phyloP scores from a whole-genome alignment of 2,113 vertebrate species.

The Abramis brama region DNA sequence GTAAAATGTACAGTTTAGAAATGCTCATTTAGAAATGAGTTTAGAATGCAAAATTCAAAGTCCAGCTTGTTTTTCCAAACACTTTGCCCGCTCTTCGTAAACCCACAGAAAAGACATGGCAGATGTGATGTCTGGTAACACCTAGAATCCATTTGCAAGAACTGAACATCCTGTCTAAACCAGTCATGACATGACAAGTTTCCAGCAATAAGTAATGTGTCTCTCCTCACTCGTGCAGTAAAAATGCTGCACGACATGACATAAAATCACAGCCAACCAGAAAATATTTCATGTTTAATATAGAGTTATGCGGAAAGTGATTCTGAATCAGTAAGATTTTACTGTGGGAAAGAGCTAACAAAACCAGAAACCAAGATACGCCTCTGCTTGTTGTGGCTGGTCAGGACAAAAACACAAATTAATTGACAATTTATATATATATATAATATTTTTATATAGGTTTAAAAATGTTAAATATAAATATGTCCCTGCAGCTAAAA shows the following conservation, averaged over 20 bases:
- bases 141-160: slow-evolving; percentile 12
- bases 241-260: not conserved
- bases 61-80: not conserved
- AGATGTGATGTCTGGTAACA: slow-evolving; percentile 23
- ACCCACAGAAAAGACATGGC: not conserved
- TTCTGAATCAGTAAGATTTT: not conserved
- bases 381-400: not conserved
- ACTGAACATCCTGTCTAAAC: slow-evolving; percentile 22
- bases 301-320: not conserved
- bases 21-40: too few relatives aligned
- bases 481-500: not conserved
- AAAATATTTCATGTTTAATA: not conserved
- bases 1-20: not conserved
- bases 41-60: not conserved
- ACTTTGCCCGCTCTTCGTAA: not conserved
- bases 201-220: slow-evolving; percentile 20
- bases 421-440: too few relatives aligned
- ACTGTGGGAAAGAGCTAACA: not conserved
- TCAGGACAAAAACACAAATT: not conserved
- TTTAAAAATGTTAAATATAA: too few relatives aligned
- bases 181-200: slow-evolving; percentile 4
- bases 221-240: slow-evolving; percentile 3
- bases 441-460: too few relatives aligned
- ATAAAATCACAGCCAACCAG: slow-evolving; percentile 4
- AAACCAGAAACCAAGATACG: not conserved